Conservation (phyloP, 35 echinoderm and acorn worm species). For the Stichopus chloronotus region DNA sequence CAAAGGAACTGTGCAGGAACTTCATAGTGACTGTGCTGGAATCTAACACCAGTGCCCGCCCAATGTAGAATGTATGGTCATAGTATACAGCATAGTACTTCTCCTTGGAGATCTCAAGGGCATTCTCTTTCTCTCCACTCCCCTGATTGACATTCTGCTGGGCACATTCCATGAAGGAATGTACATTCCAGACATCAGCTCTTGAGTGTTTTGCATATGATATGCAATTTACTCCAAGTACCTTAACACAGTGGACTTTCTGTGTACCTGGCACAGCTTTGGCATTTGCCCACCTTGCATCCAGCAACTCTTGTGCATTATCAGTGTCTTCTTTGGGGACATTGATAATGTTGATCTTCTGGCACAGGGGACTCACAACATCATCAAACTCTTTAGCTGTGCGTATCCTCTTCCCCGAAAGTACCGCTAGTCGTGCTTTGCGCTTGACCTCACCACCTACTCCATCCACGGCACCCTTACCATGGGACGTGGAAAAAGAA, state of each 20-base stretch:
- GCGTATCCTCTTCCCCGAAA: background rate
- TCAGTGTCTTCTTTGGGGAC: background rate
- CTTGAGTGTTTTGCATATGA: background rate
- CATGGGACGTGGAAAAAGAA: conserved; percentile 46
- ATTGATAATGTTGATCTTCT: background rate
- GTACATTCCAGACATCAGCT: conserved; percentile 2
- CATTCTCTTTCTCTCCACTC: background rate
- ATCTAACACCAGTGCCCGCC: background rate
- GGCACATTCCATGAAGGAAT: background rate
- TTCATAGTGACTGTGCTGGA: background rate
- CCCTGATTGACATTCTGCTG: background rate
- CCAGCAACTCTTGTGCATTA: background rate
- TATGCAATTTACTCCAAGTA: background rate
- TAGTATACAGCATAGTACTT: background rate
- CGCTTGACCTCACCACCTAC: background rate
- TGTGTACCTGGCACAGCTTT: conserved; percentile 2
- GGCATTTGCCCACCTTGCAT: conserved; percentile 21
- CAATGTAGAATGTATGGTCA: background rate
- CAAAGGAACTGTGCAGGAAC: conserved; percentile 17
- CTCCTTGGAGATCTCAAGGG: background rate
- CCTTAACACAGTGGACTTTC: background rate
- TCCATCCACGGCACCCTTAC: conserved; percentile 28
- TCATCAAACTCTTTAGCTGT: background rate
- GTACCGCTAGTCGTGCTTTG: background rate
- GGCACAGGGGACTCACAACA: background rate